These are phyloP conservation scores for Chrysocyon brachyurus DNA, from an alignment of 2,797 vertebrate species.

Conservation along the genomic window DNA sequence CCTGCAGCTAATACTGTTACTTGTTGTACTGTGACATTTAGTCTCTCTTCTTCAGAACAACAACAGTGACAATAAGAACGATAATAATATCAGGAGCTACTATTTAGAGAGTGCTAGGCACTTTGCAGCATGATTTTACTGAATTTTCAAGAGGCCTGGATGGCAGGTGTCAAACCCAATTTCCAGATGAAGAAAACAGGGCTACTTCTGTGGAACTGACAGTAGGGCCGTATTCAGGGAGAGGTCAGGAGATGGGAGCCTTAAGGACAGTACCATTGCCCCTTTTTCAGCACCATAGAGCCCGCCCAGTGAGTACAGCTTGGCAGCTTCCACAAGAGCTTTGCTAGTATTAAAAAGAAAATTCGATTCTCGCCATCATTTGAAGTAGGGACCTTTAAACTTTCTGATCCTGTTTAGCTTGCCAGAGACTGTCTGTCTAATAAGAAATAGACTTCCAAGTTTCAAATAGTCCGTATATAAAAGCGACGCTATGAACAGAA, in stretches of 20 bases:
- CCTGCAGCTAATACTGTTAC: background rate
- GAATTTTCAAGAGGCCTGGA: slow-evolving; percentile 28
- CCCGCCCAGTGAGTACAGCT: background rate
- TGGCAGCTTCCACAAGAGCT: background rate
- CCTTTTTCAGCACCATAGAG: background rate
- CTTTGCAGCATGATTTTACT: background rate
- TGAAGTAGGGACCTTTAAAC: slow-evolving; percentile 39
- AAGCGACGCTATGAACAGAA: slow-evolving; percentile 42
- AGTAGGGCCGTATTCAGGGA: background rate
- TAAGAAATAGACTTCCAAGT: slow-evolving; percentile 38
- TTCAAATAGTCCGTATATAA: background rate
- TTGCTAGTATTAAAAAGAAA: slow-evolving; percentile 39
- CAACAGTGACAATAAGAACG: background rate
- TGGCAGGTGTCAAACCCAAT: background rate
- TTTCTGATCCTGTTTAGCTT: background rate
- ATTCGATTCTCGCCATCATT: slow-evolving; percentile 29
- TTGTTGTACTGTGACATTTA: background rate
- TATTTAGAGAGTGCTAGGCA: background rate
- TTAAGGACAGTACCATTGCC: background rate
- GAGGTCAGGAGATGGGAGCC: background rate
- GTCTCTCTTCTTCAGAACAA: background rate
- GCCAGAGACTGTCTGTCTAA: background rate
- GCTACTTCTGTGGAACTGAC: background rate
- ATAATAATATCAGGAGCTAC: background rate
- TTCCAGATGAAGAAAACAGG: slow-evolving; percentile 23